Evolutionary conservation across 53 echinoderm and acorn worm genomes (phyloP).

Genomic region (Hippasteria phrygiana): DNA sequence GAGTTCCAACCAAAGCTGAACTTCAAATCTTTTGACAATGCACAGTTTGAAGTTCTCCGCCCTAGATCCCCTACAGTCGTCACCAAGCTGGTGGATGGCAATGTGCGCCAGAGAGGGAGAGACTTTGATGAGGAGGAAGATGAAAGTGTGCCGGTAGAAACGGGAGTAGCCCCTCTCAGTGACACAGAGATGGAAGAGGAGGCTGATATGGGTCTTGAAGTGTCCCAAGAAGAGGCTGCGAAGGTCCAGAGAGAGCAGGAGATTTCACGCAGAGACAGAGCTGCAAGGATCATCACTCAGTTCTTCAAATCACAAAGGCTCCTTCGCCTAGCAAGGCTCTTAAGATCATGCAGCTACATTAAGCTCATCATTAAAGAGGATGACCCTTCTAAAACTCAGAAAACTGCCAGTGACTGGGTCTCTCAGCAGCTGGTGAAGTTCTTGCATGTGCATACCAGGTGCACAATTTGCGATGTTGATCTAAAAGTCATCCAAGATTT

Average conservation of each 20-base stretch:
- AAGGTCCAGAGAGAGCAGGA: slow-evolving; percentile 31
- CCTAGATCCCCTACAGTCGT: slow-evolving; percentile 16
- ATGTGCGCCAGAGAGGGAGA: background rate
- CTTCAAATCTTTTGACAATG: background rate
- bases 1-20: slow-evolving; percentile 29
- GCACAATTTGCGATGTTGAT: slow-evolving; percentile 29
- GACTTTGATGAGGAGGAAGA: slow-evolving; percentile 6
- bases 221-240: slow-evolving; percentile 39
- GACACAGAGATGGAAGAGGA: slow-evolving; percentile 28
- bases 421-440: slow-evolving; percentile 30
- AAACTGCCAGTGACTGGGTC: slow-evolving; percentile 24
- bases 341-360: slow-evolving; percentile 1
- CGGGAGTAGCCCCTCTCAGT: background rate
- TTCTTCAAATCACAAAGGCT: background rate
- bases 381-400: background rate
- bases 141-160: background rate
- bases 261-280: slow-evolving; percentile 10
- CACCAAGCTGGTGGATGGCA: background rate
- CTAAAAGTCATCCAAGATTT: background rate
- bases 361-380: background rate
- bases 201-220: slow-evolving; percentile 7
- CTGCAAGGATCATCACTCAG: slow-evolving; percentile 6
- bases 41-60: background rate
- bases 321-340: slow-evolving; percentile 30
- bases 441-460: background rate